phyloP scores from a whole-genome alignment of 2,888 invertebrate species.

The Atethmia centrago region DNA sequence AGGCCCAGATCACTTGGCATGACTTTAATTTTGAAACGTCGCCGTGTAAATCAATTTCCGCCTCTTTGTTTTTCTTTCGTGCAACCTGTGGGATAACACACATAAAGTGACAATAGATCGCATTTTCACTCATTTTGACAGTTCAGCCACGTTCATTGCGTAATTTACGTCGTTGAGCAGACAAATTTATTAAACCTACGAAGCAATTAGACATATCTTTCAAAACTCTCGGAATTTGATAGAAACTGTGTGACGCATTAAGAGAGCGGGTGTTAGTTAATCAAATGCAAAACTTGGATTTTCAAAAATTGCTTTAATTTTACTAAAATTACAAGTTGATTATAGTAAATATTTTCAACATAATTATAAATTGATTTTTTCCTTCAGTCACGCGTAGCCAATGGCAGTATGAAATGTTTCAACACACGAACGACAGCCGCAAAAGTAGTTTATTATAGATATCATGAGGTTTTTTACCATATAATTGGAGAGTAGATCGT shows the following conservation, averaged over 20 bases:
- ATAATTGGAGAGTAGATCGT: background rate
- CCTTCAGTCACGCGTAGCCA: conserved; percentile 39
- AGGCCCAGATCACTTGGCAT: background rate
- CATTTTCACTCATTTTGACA: too few species aligned
- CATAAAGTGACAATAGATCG: too few species aligned
- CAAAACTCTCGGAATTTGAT: too few species aligned
- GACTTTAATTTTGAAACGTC: background rate
- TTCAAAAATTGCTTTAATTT: conserved; percentile 27
- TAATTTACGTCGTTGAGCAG: too few species aligned
- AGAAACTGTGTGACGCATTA: too few species aligned
- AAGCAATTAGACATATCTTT: too few species aligned
- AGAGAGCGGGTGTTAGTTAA: background rate
- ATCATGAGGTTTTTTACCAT: conserved; percentile 5
- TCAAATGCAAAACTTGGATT: background rate
- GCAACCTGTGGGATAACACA: too few species aligned
- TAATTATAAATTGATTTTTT: background rate
- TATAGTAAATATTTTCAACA: conserved; percentile 30
- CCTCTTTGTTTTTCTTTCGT: too few species aligned
- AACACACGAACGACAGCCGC: conserved; percentile 34
- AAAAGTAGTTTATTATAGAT: background rate
- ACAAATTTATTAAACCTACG: too few species aligned
- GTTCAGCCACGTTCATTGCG: too few species aligned
- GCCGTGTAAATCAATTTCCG: too few species aligned
- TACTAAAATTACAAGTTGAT: conserved; percentile 24
- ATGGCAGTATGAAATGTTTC: conserved; percentile 30